phyloP scores from a whole-genome alignment of 2,888 invertebrate species.

The Adelognathus sp. region DNA sequence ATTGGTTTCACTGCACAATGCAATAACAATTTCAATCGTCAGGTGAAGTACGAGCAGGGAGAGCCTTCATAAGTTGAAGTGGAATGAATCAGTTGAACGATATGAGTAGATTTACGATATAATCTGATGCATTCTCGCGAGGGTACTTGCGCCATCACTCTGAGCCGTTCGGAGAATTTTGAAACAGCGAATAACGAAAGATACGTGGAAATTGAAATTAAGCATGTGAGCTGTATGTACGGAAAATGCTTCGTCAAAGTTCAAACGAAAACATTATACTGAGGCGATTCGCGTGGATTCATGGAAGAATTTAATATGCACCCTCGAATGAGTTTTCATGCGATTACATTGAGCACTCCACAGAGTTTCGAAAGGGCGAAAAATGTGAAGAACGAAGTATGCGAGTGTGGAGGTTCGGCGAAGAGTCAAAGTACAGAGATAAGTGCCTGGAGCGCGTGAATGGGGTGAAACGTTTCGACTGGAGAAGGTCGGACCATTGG shows the following conservation, averaged over 20 bases:
- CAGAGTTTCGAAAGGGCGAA: neutral
- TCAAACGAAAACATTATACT: neutral
- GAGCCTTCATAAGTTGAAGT: too few relatives aligned
- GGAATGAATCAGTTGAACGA: too few relatives aligned
- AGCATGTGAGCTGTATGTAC: too few relatives aligned
- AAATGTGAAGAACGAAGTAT: neutral
- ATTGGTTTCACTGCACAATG: too few relatives aligned
- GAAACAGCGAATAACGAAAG: neutral
- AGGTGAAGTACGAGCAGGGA: too few relatives aligned
- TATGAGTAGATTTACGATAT: too few relatives aligned
- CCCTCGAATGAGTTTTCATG: neutral
- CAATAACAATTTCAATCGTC: too few relatives aligned
- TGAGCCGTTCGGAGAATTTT: too few relatives aligned
- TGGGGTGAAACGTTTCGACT: constrained; percentile 5
- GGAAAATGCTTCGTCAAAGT: neutral
- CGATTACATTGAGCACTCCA: neutral
- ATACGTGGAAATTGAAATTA: too few relatives aligned
- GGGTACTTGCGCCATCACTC: too few relatives aligned
- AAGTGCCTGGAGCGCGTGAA: constrained; percentile 14
- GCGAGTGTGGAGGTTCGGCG: neutral
- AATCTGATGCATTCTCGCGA: too few relatives aligned
- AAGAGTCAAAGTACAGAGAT: constrained; percentile 18
- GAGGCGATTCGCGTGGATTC: neutral
- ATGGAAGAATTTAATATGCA: too few relatives aligned
- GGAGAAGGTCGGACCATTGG: neutral